A percentile compares a stretch with the other conserved stretches of the same genome.
Evolutionary conservation across 2,888 invertebrate genomes (phyloP).

Genomic region (Sipha maydis): DNA sequence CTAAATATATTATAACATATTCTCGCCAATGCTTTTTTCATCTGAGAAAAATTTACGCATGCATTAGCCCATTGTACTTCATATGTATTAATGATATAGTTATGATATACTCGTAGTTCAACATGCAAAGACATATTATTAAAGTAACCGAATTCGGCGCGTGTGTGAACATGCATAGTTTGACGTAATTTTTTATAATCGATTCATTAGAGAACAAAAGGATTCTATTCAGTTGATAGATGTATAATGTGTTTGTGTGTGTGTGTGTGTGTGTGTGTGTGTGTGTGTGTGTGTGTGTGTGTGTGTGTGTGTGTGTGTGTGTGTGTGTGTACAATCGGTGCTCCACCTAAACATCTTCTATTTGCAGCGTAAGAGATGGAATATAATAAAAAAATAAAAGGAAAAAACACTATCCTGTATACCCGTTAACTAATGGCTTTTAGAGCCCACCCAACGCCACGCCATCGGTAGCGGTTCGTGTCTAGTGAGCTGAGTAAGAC

Average conservation of each 20-base stretch:
- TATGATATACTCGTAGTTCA: no score
- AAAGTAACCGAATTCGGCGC: neutral
- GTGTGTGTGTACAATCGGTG: neutral
- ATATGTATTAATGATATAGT: no score
- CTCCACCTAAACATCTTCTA: slow-evolving; percentile 13
- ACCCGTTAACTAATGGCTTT: slow-evolving; percentile 59
- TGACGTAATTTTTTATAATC: slow-evolving; percentile 36
- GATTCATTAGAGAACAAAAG: slow-evolving; percentile 43
- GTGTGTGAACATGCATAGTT: neutral
- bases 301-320: neutral
- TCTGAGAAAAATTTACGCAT: neutral
- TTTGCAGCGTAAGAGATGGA: slow-evolving; percentile 26
- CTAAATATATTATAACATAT: neutral
- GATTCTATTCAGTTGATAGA: neutral
- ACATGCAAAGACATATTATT: no score
- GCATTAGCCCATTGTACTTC: neutral
- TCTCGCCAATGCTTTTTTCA: neutral
- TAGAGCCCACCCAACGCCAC: neutral
- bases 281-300: neutral
- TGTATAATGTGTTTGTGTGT: neutral
- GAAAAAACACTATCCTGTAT: slow-evolving; percentile 1
- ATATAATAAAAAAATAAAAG: slow-evolving; percentile 8
- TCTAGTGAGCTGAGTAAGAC: slow-evolving; percentile 46
- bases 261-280: no score
- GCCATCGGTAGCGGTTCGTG: neutral